Conservation (phyloP, 2,113 vertebrate species). For the Xenopus tropicalis region DNA sequence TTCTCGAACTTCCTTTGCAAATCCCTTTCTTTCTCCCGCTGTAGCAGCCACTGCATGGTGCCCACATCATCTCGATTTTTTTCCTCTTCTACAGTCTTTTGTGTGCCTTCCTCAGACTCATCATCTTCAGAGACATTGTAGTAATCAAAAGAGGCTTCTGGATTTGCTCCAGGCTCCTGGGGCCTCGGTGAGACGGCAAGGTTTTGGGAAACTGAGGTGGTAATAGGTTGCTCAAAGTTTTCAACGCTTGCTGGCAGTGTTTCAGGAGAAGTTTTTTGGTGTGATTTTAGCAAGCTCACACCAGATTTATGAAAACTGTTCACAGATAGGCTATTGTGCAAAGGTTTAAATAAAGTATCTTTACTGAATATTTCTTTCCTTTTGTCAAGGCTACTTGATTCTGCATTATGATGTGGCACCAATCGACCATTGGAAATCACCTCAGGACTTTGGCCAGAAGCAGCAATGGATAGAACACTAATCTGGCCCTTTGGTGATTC, state of each 20-base stretch:
- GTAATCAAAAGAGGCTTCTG: conserved; percentile 91
- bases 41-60: conserved; percentile 95
- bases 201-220: conserved; percentile 68
- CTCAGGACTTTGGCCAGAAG: conserved; percentile 63
- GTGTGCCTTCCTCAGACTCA: conserved; percentile 84
- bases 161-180: conserved; percentile 74
- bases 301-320: conserved; percentile 89
- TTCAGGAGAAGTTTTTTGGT: conserved; percentile 75
- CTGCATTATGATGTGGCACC: conserved; percentile 72
- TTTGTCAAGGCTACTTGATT: conserved; percentile 83
- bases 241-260: conserved; percentile 77
- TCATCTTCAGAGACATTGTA: conserved; percentile 96
- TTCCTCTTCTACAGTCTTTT: conserved; percentile 73
- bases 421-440: conserved; percentile 78
- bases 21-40: conserved; percentile 91
- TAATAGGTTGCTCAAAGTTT: conserved; percentile 79
- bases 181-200: conserved; percentile 74
- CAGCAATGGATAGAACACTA: conserved; percentile 48
- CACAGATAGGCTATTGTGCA: conserved; percentile 86
- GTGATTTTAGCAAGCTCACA: conserved; percentile 78
- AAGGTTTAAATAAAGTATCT: conserved; percentile 90
- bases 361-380: conserved; percentile 94
- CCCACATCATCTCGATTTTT: conserved; percentile 81
- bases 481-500: conserved; percentile 79
- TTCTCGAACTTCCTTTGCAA: conserved; percentile 95